Conservation (phyloP, 2,888 invertebrate genomes). For the Ypsolopha sequella region DNA sequence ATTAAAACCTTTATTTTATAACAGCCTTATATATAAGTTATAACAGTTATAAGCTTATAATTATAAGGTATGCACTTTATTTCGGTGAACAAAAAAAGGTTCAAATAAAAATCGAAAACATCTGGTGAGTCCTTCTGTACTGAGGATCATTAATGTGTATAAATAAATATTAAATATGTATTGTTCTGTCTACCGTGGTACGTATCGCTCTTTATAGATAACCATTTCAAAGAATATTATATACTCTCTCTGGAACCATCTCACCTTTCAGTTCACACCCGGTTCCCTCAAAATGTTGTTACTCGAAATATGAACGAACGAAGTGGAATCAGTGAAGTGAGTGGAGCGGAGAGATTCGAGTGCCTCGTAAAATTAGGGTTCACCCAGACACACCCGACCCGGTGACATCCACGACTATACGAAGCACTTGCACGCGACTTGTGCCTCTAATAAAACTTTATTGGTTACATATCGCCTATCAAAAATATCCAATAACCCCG, state of each 20-base stretch:
- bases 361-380: constrained; percentile 6
- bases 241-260: neutral
- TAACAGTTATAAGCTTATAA: too few relatives aligned
- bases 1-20: too few relatives aligned
- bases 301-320: neutral
- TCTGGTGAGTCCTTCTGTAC: too few relatives aligned
- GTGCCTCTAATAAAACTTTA: constrained; percentile 54
- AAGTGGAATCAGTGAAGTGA: neutral
- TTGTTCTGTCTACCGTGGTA: too few relatives aligned
- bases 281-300: neutral
- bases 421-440: constrained; percentile 32
- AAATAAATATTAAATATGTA: too few relatives aligned
- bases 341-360: constrained; percentile 3
- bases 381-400: constrained; percentile 2
- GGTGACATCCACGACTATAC: constrained; percentile 10
- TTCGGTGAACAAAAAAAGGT: too few relatives aligned
- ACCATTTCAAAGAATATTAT: too few relatives aligned
- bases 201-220: too few relatives aligned
- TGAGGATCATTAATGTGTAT: too few relatives aligned
- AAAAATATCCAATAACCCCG: constrained; percentile 49
- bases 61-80: too few relatives aligned
- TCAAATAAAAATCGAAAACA: too few relatives aligned
- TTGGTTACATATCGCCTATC: constrained; percentile 50
- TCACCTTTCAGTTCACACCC: neutral
- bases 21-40: too few relatives aligned